Evolutionary conservation across 2,113 vertebrate genomes (phyloP).

Genomic region (Pterocles burchelli): DNA sequence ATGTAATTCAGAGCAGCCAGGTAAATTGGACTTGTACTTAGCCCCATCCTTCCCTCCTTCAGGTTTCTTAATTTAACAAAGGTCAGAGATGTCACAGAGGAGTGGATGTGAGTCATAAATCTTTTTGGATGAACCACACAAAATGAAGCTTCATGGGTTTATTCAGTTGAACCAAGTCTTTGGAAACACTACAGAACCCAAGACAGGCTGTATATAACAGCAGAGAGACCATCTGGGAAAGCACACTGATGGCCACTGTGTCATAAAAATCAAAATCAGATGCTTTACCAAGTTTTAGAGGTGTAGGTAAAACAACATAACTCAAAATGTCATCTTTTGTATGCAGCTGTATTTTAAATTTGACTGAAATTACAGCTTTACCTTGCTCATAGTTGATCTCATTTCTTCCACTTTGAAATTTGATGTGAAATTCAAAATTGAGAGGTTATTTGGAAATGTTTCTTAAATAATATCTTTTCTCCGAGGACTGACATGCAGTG

Average conservation of each 20-base stretch:
- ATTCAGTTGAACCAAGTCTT: not conserved
- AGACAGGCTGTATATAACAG: not conserved
- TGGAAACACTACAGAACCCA: not conserved
- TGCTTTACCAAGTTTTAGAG: not conserved
- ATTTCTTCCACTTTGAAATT: not conserved
- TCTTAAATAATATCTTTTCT: not conserved
- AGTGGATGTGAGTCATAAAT: not conserved
- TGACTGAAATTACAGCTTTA: not conserved
- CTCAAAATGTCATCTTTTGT: not conserved
- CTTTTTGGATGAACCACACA: not conserved
- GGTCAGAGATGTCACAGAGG: not conserved
- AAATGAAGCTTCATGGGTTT: not conserved
- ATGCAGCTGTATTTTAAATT: not conserved
- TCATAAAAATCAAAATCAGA: not conserved
- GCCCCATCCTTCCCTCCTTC: not conserved
- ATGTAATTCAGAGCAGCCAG: not conserved
- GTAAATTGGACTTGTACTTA: fast-evolving
- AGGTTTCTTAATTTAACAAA: not conserved
- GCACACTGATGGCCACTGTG: fast-evolving
- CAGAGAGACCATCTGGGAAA: not conserved
- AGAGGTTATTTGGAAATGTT: not conserved
- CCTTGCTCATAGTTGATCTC: not conserved
- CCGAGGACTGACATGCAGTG: not conserved
- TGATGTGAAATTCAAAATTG: not conserved
- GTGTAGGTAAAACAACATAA: not conserved